Evolutionary conservation across 35 echinoderm and acorn worm species (phyloP).

Genomic region (Apostichopus parvimensis): DNA sequence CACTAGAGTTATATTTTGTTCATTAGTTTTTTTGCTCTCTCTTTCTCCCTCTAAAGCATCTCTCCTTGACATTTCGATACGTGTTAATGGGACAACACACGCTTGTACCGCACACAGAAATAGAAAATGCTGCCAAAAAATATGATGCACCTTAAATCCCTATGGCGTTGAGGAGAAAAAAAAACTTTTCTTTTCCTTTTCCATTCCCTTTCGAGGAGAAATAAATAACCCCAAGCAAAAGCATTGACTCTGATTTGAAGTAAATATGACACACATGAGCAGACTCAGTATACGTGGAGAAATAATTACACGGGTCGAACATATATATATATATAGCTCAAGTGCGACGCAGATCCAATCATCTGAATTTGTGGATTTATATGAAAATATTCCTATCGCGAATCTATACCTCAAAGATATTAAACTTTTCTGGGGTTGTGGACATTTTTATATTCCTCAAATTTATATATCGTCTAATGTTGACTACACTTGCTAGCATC

Average conservation of each 20-base stretch:
- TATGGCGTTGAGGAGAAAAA: neutral
- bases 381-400: too few relatives aligned
- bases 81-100: neutral
- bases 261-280: neutral
- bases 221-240: neutral
- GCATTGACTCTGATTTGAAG: neutral
- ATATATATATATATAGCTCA: too few relatives aligned
- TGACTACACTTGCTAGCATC: too few relatives aligned
- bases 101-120: neutral
- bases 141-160: neutral
- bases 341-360: too few relatives aligned
- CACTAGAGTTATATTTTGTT: neutral
- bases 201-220: neutral
- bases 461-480: too few relatives aligned
- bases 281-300: neutral
- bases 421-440: too few relatives aligned
- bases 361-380: too few relatives aligned
- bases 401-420: too few relatives aligned
- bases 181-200: neutral
- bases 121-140: neutral
- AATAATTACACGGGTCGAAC: too few relatives aligned
- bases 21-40: neutral
- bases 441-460: too few relatives aligned
- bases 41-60: neutral
- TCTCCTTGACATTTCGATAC: neutral